These are phyloP conservation scores for Ovis aries DNA, from an alignment of 2,113 vertebrate genomes.

Conservation along the genomic window ARS-UI_Ramb_v3.0 NC_056074.1:13725501-13726000, in stretches of 20 bases:
- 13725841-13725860: not conserved
- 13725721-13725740: not conserved
- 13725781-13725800: not conserved
- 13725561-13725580: not conserved
- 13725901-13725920: not conserved
- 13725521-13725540: not conserved
- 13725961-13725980: not conserved
- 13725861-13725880: not conserved
- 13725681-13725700: not conserved
- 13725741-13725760: not conserved
- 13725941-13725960: not conserved
- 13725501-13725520: not conserved
- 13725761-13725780: rapidly evolving
- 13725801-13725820: not conserved
- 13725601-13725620: not conserved
- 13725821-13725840: not conserved
- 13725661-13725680: not conserved
- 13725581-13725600: not conserved
- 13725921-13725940: not conserved
- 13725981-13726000: not conserved
- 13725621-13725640: not conserved
- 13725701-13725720: not conserved
- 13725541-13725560: not conserved
- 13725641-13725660: not conserved
- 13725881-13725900: not conserved